Conservation (phyloP, 2,797 vertebrate genomes). For the Pagetopsis macropterus region DNA sequence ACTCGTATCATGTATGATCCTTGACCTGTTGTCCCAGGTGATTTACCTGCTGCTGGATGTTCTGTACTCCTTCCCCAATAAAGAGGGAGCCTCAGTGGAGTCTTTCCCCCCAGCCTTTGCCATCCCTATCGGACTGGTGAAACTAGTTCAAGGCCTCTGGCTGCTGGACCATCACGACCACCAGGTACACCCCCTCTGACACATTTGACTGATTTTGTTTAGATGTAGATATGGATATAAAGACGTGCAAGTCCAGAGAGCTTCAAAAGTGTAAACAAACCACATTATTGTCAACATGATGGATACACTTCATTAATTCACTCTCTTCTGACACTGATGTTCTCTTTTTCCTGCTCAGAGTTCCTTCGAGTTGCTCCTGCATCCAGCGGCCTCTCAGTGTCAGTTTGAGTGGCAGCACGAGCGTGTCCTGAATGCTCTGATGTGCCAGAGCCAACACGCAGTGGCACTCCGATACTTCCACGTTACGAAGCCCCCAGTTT, state of each 20-base stretch:
- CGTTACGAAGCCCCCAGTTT: slow-evolving; percentile 86
- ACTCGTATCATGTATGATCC: slow-evolving; percentile 46
- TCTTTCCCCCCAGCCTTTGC: slow-evolving; percentile 94
- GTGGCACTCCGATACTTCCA: slow-evolving; percentile 91
- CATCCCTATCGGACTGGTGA: slow-evolving; percentile 91
- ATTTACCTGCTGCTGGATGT: slow-evolving; percentile 96
- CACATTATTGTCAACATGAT: background rate
- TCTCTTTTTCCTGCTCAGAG: slow-evolving; percentile 78
- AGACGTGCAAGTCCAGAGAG: background rate
- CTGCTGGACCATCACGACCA: slow-evolving; percentile 94
- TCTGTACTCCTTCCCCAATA: slow-evolving; percentile 91
- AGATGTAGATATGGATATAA: background rate
- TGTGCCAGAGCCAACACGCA: slow-evolving; percentile 90
- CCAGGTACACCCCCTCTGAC: slow-evolving; percentile 79
- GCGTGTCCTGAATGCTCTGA: slow-evolving; percentile 90
- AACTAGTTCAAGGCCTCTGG: slow-evolving; percentile 95
- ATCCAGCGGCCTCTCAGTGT: slow-evolving; percentile 89
- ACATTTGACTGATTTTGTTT: background rate
- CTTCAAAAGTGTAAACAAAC: background rate
- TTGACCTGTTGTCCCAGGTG: slow-evolving; percentile 80
- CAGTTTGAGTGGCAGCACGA: slow-evolving; percentile 90
- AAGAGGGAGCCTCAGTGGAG: slow-evolving; percentile 86
- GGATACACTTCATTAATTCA: too few relatives aligned
- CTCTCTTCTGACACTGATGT: background rate
- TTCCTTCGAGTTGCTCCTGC: slow-evolving; percentile 91